Base-by-base conservation (phyloP, 2,797 vertebrate species). In the Lindbergichthys nudifrons region DNA sequence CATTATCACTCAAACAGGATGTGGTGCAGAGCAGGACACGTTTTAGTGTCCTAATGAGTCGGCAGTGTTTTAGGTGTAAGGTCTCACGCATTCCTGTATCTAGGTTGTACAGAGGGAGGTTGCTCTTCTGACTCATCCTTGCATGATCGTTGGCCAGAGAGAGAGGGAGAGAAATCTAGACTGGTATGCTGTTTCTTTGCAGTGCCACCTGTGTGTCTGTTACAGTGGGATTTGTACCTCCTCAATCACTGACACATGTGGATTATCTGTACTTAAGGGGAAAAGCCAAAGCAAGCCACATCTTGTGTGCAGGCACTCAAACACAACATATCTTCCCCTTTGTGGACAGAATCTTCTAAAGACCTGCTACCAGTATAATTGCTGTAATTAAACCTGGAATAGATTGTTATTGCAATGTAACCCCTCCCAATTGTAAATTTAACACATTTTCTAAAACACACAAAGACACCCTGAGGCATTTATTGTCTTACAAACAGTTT, bases 231-330 rank as follows among this genome's bases (percentile, higher is more conserved):
- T 96, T 95, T 95, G 94, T 93, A 92, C 77, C 92, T 95, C 91
- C 85, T 96, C 94, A 92, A 94, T 95, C 94, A 96, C 93, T 95
- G 94, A 94, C 94, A 95, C 88, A 85, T 89, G 66, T 75, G 94
- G 95, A 95, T 96, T 96, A 96, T 88, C 91, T 94, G 92, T 92
- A 77, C 93, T 95, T 94, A 93, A 81, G 82, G 86, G 88, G 88
- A 89, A 92, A 89, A 91, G 92, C 87, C 90, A 80, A 81, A 69
- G 73, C 95, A 95, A 91, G 95, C 92, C 90, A 90, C 87, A 83
- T 94, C 95, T 93, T 96, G 95, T 87, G 82, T 52, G 75, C 59
- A 91, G 88, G 70, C 80, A 79, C 87, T 92, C 86, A 79, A 85
- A 89, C 79, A 80, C 85, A 83, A 80, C 82, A 86, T 86, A 82